Base-by-base conservation (phyloP, 2,797 vertebrate genomes). In the Poecilia wingei region DNA sequence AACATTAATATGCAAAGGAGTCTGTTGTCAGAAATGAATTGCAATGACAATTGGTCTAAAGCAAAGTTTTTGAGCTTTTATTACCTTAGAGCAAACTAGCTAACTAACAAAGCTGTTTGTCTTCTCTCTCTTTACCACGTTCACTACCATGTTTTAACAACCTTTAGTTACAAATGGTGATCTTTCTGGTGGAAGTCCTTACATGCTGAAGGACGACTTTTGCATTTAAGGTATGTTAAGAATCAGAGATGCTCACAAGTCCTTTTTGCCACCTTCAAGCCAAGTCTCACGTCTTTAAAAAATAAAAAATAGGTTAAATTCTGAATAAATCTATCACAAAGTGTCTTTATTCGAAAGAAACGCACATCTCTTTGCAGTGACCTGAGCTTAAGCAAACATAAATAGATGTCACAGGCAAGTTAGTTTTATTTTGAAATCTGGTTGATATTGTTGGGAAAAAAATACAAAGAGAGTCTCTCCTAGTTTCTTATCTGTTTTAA, bases 391-490 rank as follows among this genome's bases (percentile, higher is more conserved):
- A 18, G 31, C 16, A 61, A 61, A 51, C 2, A 33, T 28, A 61
- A 61, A 31, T 31, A 7, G 28, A 33, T 33, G 28, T 31, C 1
- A 1, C 4, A 33, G 13, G 5, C 28, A 61, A 61, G 53, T 57
- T 13, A 13, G 53, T n/a, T 57, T 57, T 28, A 13, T 61, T 31
- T 61, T 2, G 53, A 78, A 81, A 73, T 33, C 57, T 61, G 12
- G 57, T 31, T 31, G 28, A 85, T 80, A 81, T 76, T 36, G 69
- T 4, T 72, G 13, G 28, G 18, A 68, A 57, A 36, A 69, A 22
- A 18, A 49, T 2, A 13, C 1, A 10, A 22, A 33, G 25, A 41
- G 57, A 69, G 28, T 36, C 53, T 73, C 68, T 70, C 39, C 10
- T 46, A 2, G 22, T 3, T 1, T 64, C 1, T 25, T 45, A 25